These are phyloP conservation scores for Tiliqua scincoides DNA, from an alignment of 2,113 vertebrate genomes.

Conservation along the genomic window DNA sequence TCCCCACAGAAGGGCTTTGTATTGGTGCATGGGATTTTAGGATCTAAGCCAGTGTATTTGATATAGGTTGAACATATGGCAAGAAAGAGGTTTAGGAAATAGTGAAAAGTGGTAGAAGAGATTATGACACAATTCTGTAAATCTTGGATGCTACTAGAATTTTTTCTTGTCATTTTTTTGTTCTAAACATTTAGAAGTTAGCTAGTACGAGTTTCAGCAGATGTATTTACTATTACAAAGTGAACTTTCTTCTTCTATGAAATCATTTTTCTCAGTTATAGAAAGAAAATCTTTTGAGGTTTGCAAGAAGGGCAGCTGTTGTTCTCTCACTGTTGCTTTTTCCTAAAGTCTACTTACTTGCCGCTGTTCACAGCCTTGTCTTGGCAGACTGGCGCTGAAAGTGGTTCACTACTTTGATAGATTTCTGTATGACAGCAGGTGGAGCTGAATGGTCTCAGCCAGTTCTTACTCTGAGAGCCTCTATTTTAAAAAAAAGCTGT, in stretches of 20 bases:
- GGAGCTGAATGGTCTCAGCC: background rate
- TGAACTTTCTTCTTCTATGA: background rate
- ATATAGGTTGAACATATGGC: background rate
- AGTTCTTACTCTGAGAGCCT: background rate
- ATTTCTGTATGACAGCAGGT: slow-evolving; percentile 17
- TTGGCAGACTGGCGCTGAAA: slow-evolving; percentile 9
- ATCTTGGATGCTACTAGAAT: background rate
- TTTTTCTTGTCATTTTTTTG: background rate
- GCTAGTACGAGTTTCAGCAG: background rate
- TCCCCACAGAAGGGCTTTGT: background rate
- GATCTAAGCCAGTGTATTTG: background rate
- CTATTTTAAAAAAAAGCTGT: background rate
- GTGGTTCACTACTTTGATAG: background rate
- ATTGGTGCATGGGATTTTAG: background rate
- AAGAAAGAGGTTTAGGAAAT: background rate
- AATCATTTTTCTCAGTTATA: background rate
- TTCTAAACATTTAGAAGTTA: background rate
- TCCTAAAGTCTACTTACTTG: background rate
- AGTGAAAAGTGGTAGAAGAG: background rate
- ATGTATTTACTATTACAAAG: background rate
- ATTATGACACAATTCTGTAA: background rate
- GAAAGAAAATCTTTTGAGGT: background rate
- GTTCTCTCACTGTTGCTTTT: background rate
- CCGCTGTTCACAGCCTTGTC: background rate
- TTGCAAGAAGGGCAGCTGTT: background rate